Conservation (phyloP, 2,797 vertebrate genomes). For the Karalla daura region DNA sequence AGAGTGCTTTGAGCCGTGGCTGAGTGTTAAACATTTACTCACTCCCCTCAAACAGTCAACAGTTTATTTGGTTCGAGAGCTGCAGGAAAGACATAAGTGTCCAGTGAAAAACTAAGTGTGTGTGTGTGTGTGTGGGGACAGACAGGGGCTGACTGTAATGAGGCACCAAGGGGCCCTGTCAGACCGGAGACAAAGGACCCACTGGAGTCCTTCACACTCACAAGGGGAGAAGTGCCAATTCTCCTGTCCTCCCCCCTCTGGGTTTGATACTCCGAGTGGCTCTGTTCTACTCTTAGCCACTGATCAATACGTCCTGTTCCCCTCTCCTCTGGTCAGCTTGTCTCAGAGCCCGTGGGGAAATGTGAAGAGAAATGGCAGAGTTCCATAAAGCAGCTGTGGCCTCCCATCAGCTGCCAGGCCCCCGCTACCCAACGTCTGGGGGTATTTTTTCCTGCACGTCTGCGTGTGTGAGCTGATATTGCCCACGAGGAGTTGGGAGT, state of each 20-base stretch:
- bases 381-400: constrained; percentile 55
- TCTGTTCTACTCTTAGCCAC: constrained; percentile 69
- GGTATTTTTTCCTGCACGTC: too few species aligned
- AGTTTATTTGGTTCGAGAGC: constrained; percentile 31
- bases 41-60: constrained; percentile 19
- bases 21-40: constrained; percentile 28
- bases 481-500: constrained; percentile 9
- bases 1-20: constrained; percentile 10
- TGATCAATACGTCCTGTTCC: constrained; percentile 75
- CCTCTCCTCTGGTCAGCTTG: constrained; percentile 65
- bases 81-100: constrained; percentile 29
- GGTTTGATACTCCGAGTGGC: constrained; percentile 61
- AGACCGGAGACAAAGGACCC: constrained; percentile 70
- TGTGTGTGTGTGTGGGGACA: constrained; percentile 36
- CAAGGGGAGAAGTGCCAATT: constrained; percentile 66
- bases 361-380: constrained; percentile 62
- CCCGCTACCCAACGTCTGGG: constrained; percentile 18
- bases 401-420: constrained; percentile 34
- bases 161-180: constrained; percentile 66
- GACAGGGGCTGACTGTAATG: constrained; percentile 63
- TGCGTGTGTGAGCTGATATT: constrained; percentile 37
- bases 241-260: constrained; percentile 60
- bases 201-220: constrained; percentile 61
- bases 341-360: constrained; percentile 58
- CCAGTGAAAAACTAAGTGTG: constrained; percentile 40